Base-by-base conservation (phyloP, 2,888 invertebrate species). In the Diplolepis rosae region DNA sequence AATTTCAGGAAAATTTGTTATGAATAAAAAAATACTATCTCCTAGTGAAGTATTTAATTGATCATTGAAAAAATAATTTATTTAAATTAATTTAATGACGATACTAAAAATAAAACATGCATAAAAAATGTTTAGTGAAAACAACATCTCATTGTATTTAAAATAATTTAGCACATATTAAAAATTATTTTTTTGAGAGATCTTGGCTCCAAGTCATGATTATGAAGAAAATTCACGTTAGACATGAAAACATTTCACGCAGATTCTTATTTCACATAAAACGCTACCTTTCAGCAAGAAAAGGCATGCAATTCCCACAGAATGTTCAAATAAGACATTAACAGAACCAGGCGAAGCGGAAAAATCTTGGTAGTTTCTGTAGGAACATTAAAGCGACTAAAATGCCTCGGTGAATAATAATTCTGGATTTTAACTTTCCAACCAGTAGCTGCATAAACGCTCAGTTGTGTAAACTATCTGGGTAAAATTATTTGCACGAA, bases 381-480 rank as follows among this genome's bases (percentile, higher is more conserved):
- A 70, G 72, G 75, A 71, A 52, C 75, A 75, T 75, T 76, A 76
- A 70, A 66, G 42, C 69, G 35, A 54, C 30, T 76, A 69, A 76
- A 75, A 72, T 65, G 66, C 54, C 70, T 42, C 65, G 69, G 67
- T 70, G 75, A 72, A 70, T 70, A 70, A 72, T 72, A 76, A 75
- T 56, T 75, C 71, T 39, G 35, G 22, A 35, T 56, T 18, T 35
- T 22, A 56, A 56, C 35, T 56, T 56, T 35, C 56, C 35, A 35
- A 35, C 35, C 56, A 56, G 56, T 35, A 11, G 13, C 22, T 35
- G 32, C 35, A 22, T 56, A 56, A 56, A 56, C 2, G 35, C 56
- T 56, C 5, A 9, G 22, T 27, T 51, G 13, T 51, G 13, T 24
- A 27, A 13, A 56, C 13, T 13, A 35, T 22, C 5, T 56, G 11